A percentile compares a stretch with the other conserved stretches of the same genome.
These are phyloP conservation scores for Etheostoma nigrum DNA, from an alignment of 2,797 vertebrate genomes.

Conservation along the genomic window DNA sequence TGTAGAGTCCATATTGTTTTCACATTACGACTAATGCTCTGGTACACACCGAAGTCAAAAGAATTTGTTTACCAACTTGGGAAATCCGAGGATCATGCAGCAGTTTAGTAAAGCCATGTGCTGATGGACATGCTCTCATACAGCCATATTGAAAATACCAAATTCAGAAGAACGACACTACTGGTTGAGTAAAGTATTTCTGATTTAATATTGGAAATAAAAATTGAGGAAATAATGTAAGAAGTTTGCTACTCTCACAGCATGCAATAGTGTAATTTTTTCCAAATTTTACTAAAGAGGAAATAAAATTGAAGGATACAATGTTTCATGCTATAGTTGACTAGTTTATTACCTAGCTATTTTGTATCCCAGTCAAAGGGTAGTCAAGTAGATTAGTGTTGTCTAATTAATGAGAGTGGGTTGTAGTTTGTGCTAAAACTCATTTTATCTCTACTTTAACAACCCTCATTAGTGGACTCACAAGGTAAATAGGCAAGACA, in stretches of 20 bases:
- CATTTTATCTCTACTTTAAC: slow-evolving; percentile 24
- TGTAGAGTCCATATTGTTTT: too few species aligned
- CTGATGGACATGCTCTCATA: background rate
- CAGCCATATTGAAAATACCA: background rate
- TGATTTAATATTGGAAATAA: background rate
- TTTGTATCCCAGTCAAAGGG: background rate
- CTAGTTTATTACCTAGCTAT: background rate
- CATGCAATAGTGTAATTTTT: background rate
- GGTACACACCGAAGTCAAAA: too few species aligned
- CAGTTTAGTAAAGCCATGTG: too few species aligned
- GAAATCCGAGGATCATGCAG: too few species aligned
- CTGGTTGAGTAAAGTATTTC: background rate
- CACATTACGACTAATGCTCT: too few species aligned
- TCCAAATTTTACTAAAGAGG: background rate
- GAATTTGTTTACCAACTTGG: too few species aligned
- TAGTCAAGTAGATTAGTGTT: slow-evolving; percentile 20
- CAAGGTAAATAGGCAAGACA: slow-evolving; percentile 4
- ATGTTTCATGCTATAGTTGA: background rate
- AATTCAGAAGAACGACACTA: background rate
- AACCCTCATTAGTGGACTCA: slow-evolving; percentile 35
- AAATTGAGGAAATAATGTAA: background rate
- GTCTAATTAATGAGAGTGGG: slow-evolving; percentile 20
- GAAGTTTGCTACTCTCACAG: background rate
- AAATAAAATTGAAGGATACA: background rate
- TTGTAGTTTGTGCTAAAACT: slow-evolving; percentile 8